A percentile compares a stretch with the other conserved stretches of the same genome.
Conservation (phyloP, 2,113 vertebrate genomes). For the Actinemys pallida region DNA sequence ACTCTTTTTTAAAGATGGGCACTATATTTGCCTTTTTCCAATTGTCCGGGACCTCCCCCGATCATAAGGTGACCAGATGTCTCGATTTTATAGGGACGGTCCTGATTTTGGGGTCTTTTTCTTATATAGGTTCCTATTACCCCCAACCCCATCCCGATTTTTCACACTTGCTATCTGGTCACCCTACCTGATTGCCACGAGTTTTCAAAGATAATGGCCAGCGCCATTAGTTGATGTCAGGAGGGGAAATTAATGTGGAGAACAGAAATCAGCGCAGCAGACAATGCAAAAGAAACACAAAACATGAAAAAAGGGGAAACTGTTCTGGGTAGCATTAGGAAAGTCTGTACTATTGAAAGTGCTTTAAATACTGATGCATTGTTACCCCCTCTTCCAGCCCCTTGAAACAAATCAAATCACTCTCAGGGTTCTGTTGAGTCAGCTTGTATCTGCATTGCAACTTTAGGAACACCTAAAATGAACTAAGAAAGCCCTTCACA, state of each 20-base stretch:
- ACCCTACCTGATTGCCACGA: too few relatives aligned
- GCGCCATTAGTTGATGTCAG: not conserved
- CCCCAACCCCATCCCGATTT: too few relatives aligned
- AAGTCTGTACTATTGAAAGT: not conserved
- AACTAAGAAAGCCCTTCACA: not conserved
- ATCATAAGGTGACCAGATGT: too few relatives aligned
- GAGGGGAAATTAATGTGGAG: not conserved
- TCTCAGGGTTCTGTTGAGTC: not conserved
- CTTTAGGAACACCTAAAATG: not conserved
- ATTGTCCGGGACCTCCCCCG: too few relatives aligned
- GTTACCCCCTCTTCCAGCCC: slow-evolving; percentile 14
- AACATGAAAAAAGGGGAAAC: not conserved
- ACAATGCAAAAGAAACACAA: not conserved
- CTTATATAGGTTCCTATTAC: too few relatives aligned
- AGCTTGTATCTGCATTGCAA: not conserved
- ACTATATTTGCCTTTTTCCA: too few relatives aligned
- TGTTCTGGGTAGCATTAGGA: not conserved
- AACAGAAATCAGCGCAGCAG: not conserved
- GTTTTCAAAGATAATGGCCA: too few relatives aligned
- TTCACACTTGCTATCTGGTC: too few relatives aligned
- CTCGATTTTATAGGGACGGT: too few relatives aligned
- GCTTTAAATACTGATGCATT: not conserved
- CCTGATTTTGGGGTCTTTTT: too few relatives aligned
- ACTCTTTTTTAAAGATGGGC: too few relatives aligned
- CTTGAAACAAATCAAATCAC: slow-evolving; percentile 15